Evolutionary conservation across 2,113 vertebrate species (phyloP).

Genomic region (Leptosomus discolor): DNA sequence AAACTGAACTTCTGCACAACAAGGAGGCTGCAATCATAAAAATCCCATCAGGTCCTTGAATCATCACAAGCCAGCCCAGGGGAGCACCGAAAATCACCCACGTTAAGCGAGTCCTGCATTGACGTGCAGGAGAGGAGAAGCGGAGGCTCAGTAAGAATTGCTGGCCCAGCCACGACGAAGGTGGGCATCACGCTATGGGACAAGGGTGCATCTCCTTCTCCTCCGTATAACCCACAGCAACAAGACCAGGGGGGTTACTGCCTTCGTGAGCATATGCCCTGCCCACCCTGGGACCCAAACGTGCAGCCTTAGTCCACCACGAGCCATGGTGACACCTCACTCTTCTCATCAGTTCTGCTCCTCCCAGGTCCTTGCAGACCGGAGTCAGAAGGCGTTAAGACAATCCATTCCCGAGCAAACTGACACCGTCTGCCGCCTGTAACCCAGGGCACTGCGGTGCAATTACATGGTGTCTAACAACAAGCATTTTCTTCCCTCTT

Average conservation of each 20-base stretch:
- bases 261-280: not conserved
- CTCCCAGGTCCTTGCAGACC: not conserved
- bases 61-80: not conserved
- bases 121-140: not conserved
- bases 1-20: not conserved
- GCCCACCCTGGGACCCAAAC: too few species aligned
- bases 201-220: not conserved
- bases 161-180: not conserved
- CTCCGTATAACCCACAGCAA: not conserved
- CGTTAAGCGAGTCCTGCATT: not conserved
- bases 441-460: not conserved
- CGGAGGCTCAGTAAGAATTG: rapidly evolving
- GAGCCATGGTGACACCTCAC: not conserved
- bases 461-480: not conserved
- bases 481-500: not conserved
- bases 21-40: not conserved
- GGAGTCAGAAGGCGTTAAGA: not conserved
- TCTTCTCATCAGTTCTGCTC: not conserved
- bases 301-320: not conserved
- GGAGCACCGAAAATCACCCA: not conserved
- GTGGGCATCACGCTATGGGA: rapidly evolving
- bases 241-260: not conserved
- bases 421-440: not conserved
- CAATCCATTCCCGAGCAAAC: not conserved
- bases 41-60: not conserved